These are phyloP conservation scores for Eriocheir sinensis DNA, from an alignment of 1,140 invertebrate genomes.

Conservation along the genomic window DNA sequence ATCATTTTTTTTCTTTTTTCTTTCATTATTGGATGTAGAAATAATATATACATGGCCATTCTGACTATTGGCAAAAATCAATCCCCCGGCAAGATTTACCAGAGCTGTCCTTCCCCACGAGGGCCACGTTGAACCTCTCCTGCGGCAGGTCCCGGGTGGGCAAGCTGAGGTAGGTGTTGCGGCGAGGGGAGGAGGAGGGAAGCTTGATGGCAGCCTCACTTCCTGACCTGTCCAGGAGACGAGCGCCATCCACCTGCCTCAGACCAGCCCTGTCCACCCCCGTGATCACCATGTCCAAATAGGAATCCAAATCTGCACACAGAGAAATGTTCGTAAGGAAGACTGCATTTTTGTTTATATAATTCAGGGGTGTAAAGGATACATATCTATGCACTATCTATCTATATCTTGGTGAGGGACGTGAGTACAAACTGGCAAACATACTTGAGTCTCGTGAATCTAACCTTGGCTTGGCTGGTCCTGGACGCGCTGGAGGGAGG, in stretches of 20 bases:
- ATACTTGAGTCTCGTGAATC: too few relatives aligned
- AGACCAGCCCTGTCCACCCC: constrained; percentile 60
- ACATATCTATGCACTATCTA: background rate
- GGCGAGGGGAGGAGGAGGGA: constrained; percentile 47
- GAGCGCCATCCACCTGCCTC: background rate
- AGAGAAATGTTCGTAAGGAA: background rate
- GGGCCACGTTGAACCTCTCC: constrained; percentile 45
- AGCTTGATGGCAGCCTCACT: background rate
- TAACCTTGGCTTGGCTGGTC: constrained; percentile 56
- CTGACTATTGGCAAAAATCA: too few relatives aligned
- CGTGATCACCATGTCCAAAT: constrained; percentile 57
- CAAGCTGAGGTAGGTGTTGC: constrained; percentile 67
- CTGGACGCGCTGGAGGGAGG: constrained; percentile 54
- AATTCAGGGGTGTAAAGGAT: too few relatives aligned
- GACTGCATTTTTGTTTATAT: too few relatives aligned
- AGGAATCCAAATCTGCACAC: constrained; percentile 44
- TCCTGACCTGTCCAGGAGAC: background rate
- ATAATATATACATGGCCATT: too few relatives aligned
- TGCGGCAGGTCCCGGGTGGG: background rate
- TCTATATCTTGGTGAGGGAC: background rate
- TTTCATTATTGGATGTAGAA: too few relatives aligned
- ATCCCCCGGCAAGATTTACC: constrained; percentile 9
- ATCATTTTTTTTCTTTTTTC: too few relatives aligned
- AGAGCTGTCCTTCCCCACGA: constrained; percentile 42
- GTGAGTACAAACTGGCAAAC: background rate